A percentile compares a stretch with the other conserved stretches of the same genome.
Conservation (phyloP, 2,797 vertebrate genomes). For the Hypotaenidia philippensis region DNA sequence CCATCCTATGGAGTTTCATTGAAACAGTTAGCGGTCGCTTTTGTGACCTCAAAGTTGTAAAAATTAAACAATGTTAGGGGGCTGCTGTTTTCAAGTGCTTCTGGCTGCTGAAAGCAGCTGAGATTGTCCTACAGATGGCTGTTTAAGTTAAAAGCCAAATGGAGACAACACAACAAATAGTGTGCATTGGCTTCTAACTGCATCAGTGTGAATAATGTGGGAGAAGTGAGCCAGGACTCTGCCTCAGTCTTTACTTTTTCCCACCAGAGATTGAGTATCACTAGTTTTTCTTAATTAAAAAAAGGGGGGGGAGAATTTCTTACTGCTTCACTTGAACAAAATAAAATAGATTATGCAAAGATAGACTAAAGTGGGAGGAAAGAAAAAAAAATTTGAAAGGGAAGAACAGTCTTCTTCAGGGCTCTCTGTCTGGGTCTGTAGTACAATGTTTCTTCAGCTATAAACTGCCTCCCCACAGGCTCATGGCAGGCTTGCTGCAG, state of each 20-base stretch:
- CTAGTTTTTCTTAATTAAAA: not conserved
- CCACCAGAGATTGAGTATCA: slow-evolving; percentile 19
- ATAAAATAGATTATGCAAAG: slow-evolving; percentile 59
- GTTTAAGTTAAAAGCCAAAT: slow-evolving; percentile 64
- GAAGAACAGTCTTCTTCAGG: slow-evolving; percentile 15
- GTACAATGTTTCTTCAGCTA: not conserved
- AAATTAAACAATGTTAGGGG: slow-evolving; percentile 60
- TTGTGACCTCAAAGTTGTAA: slow-evolving; percentile 54
- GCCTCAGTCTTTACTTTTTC: slow-evolving; percentile 22
- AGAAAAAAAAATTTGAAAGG: slow-evolving; percentile 38
- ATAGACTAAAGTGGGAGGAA: slow-evolving; percentile 7
- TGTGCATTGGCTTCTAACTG: slow-evolving; percentile 23
- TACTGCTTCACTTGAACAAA: slow-evolving; percentile 53
- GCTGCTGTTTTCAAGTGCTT: slow-evolving; percentile 61
- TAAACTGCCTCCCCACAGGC: not conserved
- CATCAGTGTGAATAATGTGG: slow-evolving; percentile 38
- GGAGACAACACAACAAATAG: slow-evolving; percentile 51
- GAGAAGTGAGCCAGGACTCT: slow-evolving; percentile 34
- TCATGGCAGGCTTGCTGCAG: not conserved
- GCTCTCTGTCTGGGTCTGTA: not conserved
- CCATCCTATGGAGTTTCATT: slow-evolving; percentile 60
- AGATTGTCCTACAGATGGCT: slow-evolving; percentile 44
- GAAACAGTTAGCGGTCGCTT: slow-evolving; percentile 63
- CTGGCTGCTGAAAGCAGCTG: slow-evolving; percentile 50
- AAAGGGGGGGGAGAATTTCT: not conserved